Conservation (phyloP, 2,797 vertebrate species). For the Balearica regulorum region DNA sequence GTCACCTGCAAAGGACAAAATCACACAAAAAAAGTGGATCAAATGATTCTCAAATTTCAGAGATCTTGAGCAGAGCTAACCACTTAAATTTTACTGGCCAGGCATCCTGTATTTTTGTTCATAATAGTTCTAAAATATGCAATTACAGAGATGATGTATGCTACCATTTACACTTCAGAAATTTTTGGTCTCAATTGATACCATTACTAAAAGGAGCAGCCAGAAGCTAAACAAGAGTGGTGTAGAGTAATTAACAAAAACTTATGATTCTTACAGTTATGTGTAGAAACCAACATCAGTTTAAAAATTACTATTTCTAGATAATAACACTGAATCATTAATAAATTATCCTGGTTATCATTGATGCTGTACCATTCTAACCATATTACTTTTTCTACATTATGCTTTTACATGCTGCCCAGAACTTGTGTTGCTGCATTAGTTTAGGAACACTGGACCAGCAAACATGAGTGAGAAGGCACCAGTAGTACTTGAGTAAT, state of each 20-base stretch:
- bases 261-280: not conserved
- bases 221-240: not conserved
- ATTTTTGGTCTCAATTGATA: not conserved
- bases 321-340: not conserved
- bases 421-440: not conserved
- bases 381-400: not conserved
- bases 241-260: not conserved
- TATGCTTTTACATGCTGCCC: not conserved
- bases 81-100: not conserved
- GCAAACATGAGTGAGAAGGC: too few relatives aligned
- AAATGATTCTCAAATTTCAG: not conserved
- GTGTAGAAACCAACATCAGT: not conserved
- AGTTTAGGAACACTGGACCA: not conserved
- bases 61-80: not conserved
- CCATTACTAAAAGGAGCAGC: not conserved
- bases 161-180: not conserved
- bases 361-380: not conserved
- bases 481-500: rapidly evolving
- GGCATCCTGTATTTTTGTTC: not conserved
- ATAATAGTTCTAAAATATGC: not conserved
- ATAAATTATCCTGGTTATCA: not conserved
- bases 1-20: not conserved
- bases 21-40: not conserved
- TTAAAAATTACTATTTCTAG: not conserved
- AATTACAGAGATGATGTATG: not conserved